A percentile compares a stretch with the other conserved stretches of the same genome.
These are phyloP conservation scores for Tenualosa ilisha DNA, from an alignment of 2,797 vertebrate genomes.

Conservation along the genomic window DNA sequence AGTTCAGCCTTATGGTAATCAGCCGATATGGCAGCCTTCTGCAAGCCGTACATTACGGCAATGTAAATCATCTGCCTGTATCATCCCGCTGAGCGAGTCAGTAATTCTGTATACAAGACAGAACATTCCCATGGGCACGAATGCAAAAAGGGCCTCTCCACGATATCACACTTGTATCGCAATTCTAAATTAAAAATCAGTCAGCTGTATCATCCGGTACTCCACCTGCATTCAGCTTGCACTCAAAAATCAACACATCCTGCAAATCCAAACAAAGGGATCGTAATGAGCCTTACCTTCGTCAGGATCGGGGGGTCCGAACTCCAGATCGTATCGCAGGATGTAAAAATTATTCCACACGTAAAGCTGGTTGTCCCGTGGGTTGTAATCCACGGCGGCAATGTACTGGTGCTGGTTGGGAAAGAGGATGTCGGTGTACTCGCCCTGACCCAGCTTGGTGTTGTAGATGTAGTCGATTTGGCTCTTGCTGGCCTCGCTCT, in stretches of 20 bases:
- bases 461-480: constrained; percentile 95
- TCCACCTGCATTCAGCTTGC: constrained; percentile 44
- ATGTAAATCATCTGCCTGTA: constrained; percentile 59
- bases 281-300: constrained; percentile 81
- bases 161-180: constrained; percentile 64
- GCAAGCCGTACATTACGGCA: constrained; percentile 40
- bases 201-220: constrained; percentile 59
- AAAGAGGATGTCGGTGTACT: constrained; percentile 88
- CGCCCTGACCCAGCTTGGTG: constrained; percentile 88
- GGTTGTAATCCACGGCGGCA: constrained; percentile 99
- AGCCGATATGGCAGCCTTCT: constrained; percentile 48
- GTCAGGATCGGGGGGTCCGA: constrained; percentile 91
- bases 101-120: constrained; percentile 71
- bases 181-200: constrained; percentile 69
- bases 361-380: constrained; percentile 95
- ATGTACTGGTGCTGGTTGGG: constrained; percentile 99
- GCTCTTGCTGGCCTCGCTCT: constrained; percentile 90
- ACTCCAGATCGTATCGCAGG: constrained; percentile 94
- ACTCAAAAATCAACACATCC: constrained; percentile 45
- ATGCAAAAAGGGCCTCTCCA: constrained; percentile 53
- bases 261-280: constrained; percentile 17
- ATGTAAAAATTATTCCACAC: constrained; percentile 99
- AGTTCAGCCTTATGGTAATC: constrained; percentile 62
- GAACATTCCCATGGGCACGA: constrained; percentile 63
- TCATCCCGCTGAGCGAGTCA: constrained; percentile 56